phyloP scores from a whole-genome alignment of 2,888 invertebrate species.

The Galerucella nymphaeae region DNA sequence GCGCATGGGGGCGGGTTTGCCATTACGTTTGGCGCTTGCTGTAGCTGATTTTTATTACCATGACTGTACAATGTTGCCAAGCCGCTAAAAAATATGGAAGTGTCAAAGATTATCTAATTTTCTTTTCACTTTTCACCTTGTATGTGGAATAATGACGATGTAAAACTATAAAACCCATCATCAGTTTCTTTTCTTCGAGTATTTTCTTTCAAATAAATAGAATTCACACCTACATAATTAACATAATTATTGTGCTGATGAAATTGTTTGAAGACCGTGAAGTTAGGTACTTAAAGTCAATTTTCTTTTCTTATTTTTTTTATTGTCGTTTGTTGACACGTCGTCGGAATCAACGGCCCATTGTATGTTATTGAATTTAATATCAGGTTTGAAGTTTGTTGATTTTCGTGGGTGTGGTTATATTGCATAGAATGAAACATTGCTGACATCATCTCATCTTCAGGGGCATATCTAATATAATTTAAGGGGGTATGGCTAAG shows the following conservation, averaged over 20 bases:
- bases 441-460: neutral
- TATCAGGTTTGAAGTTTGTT: constrained; percentile 14
- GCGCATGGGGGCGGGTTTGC: no score
- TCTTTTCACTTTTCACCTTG: neutral
- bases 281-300: constrained; percentile 21
- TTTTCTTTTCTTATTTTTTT: constrained; percentile 14
- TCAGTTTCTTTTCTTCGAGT: neutral
- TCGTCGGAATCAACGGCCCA: constrained; percentile 22
- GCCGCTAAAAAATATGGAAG: no score
- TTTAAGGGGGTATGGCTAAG: neutral
- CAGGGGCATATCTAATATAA: neutral
- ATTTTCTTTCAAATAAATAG: constrained; percentile 1
- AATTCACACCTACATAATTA: constrained; percentile 26
- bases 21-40: no score
- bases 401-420: constrained; percentile 23
- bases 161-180: neutral
- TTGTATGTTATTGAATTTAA: constrained; percentile 28
- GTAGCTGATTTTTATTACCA: no score
- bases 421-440: constrained; percentile 15
- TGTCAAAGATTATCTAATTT: no score
- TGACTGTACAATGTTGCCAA: no score
- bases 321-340: constrained; percentile 15
- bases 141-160: neutral
- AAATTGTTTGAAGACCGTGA: constrained; percentile 30
- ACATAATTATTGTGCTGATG: constrained; percentile 22